phyloP scores from a whole-genome alignment of 2,797 vertebrate genomes.

The Pangasius krempfi region DNA sequence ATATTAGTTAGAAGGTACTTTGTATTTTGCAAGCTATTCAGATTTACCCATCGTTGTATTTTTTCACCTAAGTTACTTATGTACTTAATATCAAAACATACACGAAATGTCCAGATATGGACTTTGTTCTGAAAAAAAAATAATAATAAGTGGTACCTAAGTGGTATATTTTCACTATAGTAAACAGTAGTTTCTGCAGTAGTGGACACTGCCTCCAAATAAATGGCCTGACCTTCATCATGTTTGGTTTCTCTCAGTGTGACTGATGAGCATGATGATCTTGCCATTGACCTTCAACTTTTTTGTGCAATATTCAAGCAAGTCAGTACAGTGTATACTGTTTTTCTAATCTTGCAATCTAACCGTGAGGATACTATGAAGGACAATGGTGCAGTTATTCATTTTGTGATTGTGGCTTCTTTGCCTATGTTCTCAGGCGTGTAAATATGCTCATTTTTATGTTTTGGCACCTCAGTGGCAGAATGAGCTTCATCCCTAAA shows the following conservation, averaged over 20 bases:
- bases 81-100: background rate
- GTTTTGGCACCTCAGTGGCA: background rate
- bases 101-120: no score
- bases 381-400: background rate
- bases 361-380: background rate
- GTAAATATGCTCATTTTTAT: background rate
- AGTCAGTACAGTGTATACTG: background rate
- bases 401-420: slow-evolving; percentile 31
- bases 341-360: slow-evolving; percentile 17
- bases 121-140: background rate
- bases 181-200: slow-evolving; percentile 4
- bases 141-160: background rate
- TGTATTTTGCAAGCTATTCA: background rate
- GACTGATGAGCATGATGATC: slow-evolving; percentile 44
- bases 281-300: slow-evolving; percentile 53
- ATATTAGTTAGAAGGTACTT: background rate
- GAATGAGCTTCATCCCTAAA: background rate
- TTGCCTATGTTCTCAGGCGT: background rate
- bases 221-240: slow-evolving; percentile 41
- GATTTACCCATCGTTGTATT: background rate
- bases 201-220: slow-evolving; percentile 10
- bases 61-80: background rate
- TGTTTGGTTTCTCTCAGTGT: slow-evolving; percentile 28
- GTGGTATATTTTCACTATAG: background rate
- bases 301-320: slow-evolving; percentile 13